Evolutionary conservation across 1,140 invertebrate species (phyloP), one percentile per base, ranked within the genome.

Genomic region (Pectinophora gossypiella): DNA sequence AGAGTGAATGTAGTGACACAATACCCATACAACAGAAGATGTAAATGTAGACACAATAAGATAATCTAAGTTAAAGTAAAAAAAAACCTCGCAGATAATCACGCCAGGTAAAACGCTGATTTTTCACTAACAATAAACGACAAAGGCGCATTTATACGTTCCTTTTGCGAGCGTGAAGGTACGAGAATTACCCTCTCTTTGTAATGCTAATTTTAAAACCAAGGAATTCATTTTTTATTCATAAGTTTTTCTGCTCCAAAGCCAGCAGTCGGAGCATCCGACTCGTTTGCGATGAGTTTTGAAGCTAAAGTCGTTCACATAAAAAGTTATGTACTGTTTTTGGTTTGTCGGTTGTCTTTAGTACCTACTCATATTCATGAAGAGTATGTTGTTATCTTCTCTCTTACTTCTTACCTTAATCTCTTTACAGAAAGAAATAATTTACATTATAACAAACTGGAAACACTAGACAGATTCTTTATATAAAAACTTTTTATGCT

Each of bases 151-250:
- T 72, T 82, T 80, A 78, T 80, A 76, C 72, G 64, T 84, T 82
- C 82, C 76, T 79, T 81, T 80, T 59, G 63, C 65, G 60, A 67
- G 68, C 74, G 76, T 73, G 68, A 77, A 82, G 77, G 78, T 82
- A 80, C 77, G 77, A 68, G 76, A 85, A 85, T 85, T 81, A 82
- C 78, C 67, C 72, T 80, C 72, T 78, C 82, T 85, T 85, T 85
- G 82, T 83, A 73, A 85, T 85, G 82, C 79, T 83, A 85, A 85
- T 85, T 85, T 85, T 76, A 83, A 85, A 85, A 83, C 79, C 79
- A 85, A 79, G 79, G 82, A 83, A 85, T 85, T 83, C 82, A 85
- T 85, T 85, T 85, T 85, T 85, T 85, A 85, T 85, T 85, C 81
- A 85, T 85, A 85, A 85, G 81, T 85, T 85, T 85, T 85, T 85